These are phyloP conservation scores for Smutsia temminckii DNA, from an alignment of 2,797 vertebrate genomes.

Conservation along the genomic window DNA sequence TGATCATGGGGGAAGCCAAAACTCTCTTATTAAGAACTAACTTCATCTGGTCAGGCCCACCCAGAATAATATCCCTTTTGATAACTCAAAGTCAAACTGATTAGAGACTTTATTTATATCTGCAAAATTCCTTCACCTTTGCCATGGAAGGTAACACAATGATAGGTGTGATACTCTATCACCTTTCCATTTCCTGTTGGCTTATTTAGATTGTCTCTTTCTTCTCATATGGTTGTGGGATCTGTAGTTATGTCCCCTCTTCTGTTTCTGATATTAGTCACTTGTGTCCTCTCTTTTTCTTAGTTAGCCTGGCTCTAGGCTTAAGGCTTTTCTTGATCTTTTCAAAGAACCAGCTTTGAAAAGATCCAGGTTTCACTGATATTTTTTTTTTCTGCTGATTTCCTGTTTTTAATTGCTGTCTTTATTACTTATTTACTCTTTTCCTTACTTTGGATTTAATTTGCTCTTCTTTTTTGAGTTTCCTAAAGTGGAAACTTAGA, in stretches of 20 bases:
- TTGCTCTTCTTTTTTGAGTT: neutral
- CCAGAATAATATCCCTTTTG: neutral
- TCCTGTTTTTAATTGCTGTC: neutral
- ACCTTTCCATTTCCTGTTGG: neutral
- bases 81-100: neutral
- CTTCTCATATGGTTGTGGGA: neutral
- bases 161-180: neutral
- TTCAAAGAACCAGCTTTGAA: neutral
- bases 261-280: neutral
- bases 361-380: neutral
- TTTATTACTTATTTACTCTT: constrained; percentile 4
- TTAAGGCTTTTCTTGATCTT: neutral
- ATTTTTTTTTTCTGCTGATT: neutral
- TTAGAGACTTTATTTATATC: neutral
- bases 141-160: neutral
- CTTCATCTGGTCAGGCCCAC: neutral
- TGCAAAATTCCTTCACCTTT: neutral
- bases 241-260: neutral
- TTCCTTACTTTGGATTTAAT: constrained; percentile 32
- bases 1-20: neutral
- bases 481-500: neutral
- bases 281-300: neutral
- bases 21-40: neutral
- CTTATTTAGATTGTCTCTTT: neutral
- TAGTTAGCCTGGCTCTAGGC: neutral